Evolutionary conservation across 2,113 vertebrate species (phyloP).

Genomic region (Hemiscyllium ocellatum): DNA sequence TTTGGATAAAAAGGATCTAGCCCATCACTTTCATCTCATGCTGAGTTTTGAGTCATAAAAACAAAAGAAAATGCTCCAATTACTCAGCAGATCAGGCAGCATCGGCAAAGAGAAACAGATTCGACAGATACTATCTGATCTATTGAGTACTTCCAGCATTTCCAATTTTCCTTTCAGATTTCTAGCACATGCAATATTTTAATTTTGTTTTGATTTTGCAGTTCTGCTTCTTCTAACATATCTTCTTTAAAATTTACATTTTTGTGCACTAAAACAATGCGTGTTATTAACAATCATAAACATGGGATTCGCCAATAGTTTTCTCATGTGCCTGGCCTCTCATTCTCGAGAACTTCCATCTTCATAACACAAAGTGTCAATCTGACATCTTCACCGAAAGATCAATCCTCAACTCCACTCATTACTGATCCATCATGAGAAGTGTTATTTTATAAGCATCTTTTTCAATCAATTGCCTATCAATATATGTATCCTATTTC

Average conservation of each 20-base stretch:
- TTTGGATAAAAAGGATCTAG: neutral
- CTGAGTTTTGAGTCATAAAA: neutral
- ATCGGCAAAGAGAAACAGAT: neutral
- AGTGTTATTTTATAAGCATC: neutral
- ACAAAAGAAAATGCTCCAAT: neutral
- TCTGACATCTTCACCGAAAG: neutral
- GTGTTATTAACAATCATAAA: neutral
- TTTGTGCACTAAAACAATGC: neutral
- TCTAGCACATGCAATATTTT: neutral
- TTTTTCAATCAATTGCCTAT: neutral
- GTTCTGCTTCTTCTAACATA: neutral
- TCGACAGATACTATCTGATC: neutral
- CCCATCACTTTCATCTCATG: neutral
- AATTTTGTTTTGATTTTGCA: neutral
- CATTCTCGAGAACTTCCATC: neutral
- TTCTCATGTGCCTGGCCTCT: neutral
- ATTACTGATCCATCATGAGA: neutral
- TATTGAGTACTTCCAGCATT: neutral
- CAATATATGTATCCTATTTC: neutral
- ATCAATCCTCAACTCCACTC: neutral
- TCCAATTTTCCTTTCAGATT: neutral
- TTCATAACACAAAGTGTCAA: neutral
- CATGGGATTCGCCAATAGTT: neutral
- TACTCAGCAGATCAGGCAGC: neutral
- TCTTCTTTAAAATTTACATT: neutral